Base-by-base conservation (phyloP, 2,888 invertebrate species). In the Spicauda simplicius region DNA sequence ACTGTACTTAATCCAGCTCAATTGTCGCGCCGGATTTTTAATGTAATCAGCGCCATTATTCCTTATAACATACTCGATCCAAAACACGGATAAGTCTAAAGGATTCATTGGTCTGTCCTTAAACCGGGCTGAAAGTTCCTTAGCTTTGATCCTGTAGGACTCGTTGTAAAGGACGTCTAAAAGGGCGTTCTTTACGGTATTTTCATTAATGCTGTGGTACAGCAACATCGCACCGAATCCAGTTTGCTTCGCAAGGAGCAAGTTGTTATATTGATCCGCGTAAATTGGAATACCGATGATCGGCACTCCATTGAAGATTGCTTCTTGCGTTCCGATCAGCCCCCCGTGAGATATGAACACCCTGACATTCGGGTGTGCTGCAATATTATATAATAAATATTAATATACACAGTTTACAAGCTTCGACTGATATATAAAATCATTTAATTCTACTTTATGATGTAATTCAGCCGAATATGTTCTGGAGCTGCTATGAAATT, bases 291-390 rank as follows among this genome's bases (percentile, higher is more conserved):
- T 77, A 0, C 93, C 94, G 19, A 94, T 72, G n/a, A 94, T 82
- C 2, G 95, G 95, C 0, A 95, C 93, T 10, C 93, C 95, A 73
- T 95, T 87, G 77, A 88, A 95, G 56, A 91, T 90, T 0, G 95
- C 93, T 80, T 96, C 96, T 73, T 94, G 94, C 2, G 95, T 88
- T 56, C 95, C 94, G 68, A 95, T 95, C 67, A 95, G 87, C 4
- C 95, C 96, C 2, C 95, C 95, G 74, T 96, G 96, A 0, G 95
- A 94, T 73, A 96, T 93, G 74, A 96, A 96, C 0, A 94, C 80
- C 77, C 88, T 93, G 12, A 93, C 75, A 66, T 94, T 94, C 0
- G 93, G 93, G 80, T 95, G 95, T 0, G 93, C 94, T 80, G 83
- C 69, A 71, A 71, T 19, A 50, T 50, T 10, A 50, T n/a, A 50